These are phyloP conservation scores for Trachythela sp. DNA, from an alignment of 64 coral and sea anemone genomes.

Conservation along the genomic window DNA sequence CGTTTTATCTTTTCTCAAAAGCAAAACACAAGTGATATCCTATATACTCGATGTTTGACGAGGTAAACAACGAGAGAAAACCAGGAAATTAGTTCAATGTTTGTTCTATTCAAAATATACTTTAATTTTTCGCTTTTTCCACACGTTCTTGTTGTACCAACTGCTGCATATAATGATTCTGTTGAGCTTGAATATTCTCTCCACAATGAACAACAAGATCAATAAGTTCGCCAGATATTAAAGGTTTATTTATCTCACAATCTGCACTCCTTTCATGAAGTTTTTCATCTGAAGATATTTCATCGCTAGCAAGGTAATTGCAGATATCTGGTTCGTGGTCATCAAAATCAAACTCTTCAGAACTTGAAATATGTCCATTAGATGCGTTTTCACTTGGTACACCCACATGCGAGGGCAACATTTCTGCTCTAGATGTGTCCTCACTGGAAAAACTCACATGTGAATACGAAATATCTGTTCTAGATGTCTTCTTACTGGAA, in stretches of 20 bases:
- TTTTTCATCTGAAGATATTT: too few species aligned
- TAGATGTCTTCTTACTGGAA: not conserved
- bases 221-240: not conserved
- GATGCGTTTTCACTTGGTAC: not conserved
- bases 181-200: not conserved
- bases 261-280: too few species aligned
- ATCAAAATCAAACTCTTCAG: constrained; percentile 13
- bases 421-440: not conserved
- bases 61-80: too few species aligned
- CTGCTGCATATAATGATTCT: not conserved
- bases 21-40: too few species aligned
- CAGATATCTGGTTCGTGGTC: not conserved
- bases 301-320: too few species aligned
- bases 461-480: not conserved
- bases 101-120: too few species aligned
- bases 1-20: too few species aligned
- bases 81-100: too few species aligned
- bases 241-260: not conserved
- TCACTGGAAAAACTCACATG: not conserved
- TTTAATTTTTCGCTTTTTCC: too few species aligned
- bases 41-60: too few species aligned
- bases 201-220: not conserved
- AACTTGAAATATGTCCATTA: not conserved
- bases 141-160: not conserved
- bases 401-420: not conserved